These are phyloP conservation scores for Limenitis camilla DNA, from an alignment of 2,888 invertebrate species.

Conservation along the genomic window DNA sequence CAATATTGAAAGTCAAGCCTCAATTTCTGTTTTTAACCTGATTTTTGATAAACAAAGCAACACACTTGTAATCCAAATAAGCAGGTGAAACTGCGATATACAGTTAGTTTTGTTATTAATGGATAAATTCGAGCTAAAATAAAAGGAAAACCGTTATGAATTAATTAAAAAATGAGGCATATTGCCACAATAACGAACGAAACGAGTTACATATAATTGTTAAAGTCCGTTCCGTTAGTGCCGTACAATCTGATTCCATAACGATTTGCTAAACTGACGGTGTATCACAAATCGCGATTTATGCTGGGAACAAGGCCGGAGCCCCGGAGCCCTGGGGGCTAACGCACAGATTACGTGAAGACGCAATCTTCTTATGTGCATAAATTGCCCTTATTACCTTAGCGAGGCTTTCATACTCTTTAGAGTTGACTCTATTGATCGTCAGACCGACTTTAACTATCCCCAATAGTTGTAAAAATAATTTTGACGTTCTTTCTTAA, in stretches of 20 bases:
- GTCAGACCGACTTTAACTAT: neutral
- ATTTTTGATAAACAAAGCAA: no score
- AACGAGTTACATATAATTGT: neutral
- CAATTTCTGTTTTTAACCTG: no score
- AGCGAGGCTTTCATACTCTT: constrained; percentile 22
- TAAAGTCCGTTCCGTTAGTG: constrained; percentile 11
- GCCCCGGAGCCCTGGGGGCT: constrained; percentile 5
- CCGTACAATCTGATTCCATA: constrained; percentile 42
- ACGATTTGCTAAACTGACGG: constrained; percentile 47
- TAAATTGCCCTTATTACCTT: constrained; percentile 54
- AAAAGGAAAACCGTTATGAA: no score
- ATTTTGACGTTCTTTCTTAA: no score
- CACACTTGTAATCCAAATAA: no score
- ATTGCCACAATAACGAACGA: neutral
- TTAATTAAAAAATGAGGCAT: no score
- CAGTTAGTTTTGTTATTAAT: no score
- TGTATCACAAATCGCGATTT: constrained; percentile 52
- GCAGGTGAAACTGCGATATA: no score
- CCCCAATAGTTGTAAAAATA: no score
- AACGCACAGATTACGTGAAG: constrained; percentile 41
- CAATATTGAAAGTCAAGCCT: no score
- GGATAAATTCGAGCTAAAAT: no score
- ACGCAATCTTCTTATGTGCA: constrained; percentile 57
- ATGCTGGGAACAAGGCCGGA: constrained; percentile 36
- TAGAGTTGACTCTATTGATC: constrained; percentile 7